Evolutionary conservation across 2,888 invertebrate genomes (phyloP), one percentile per base, ranked within the genome.

Genomic region (Phaonia tiefii): DNA sequence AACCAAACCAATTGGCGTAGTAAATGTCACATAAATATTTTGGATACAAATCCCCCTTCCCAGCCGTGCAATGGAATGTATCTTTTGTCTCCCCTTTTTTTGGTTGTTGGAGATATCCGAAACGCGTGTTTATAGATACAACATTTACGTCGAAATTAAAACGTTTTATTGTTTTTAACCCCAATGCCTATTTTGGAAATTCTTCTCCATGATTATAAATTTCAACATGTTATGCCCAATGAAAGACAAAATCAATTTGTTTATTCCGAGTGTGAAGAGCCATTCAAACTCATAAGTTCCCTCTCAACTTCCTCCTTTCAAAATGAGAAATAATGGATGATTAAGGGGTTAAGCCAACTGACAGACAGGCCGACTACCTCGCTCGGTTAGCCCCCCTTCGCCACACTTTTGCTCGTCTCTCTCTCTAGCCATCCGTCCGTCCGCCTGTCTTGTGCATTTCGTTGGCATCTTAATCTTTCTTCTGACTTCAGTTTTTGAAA

Each of bases 401-500:
- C 31, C 31, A 5, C 31, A 31, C 31, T 5, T n/a, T 31, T 60
- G 37, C 31, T 25, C 31, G 20, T 2, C 66, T 49, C 4, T n/a
- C 70, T n/a, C 7, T n/a, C 25, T 49, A 69, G 17, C 51, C 70
- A 67, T 31, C 51, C 51, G 31, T 67, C 51, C 13, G 26, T 42
- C 58, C 17, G 20, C 15, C n/a, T 26, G 26, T 51, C 42, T 58
- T 66, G 46, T 26, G 42, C 49, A 17, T 42, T 60, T 76, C 76
- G 70, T 74, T 80, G 80, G 78, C 75, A 78, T 81, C 81, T 81
- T 81, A 81, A 81, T 81, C 78, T 81, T 75, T 81, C 60, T 58
- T 75, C 65, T 78, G 78, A 78, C 81, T 56, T 78, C 46, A 5
- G 8, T 31, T 5, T 31, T 31, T 5, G 31, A 8, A 3, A 5